A percentile compares a stretch with the other conserved stretches of the same genome.
Conservation (phyloP, 2,113 vertebrate species). For the Pycnonotus jocosus region DNA sequence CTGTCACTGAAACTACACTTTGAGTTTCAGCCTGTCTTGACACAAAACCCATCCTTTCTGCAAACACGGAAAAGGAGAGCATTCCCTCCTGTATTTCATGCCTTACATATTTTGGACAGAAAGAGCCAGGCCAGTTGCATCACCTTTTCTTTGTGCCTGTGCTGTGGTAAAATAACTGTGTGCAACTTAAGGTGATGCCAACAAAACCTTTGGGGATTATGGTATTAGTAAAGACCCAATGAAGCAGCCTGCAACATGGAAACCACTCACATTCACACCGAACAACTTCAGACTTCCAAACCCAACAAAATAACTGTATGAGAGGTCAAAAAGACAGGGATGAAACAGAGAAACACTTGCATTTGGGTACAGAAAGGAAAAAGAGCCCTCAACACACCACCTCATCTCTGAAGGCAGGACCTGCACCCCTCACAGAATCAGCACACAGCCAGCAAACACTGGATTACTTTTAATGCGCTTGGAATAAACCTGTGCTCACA, state of each 20-base stretch:
- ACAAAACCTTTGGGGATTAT: not conserved
- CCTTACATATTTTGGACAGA: not conserved
- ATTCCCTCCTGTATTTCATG: not conserved
- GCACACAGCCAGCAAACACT: not conserved
- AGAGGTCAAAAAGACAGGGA: not conserved
- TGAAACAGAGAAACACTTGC: not conserved
- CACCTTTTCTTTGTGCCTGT: not conserved
- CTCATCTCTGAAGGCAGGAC: not conserved
- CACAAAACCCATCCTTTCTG: not conserved
- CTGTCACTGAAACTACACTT: not conserved
- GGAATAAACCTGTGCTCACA: not conserved
- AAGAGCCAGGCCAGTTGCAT: rapidly evolving
- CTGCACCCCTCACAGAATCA: rapidly evolving
- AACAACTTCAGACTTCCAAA: not conserved
- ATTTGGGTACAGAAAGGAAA: not conserved
- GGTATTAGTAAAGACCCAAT: not conserved
- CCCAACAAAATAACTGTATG: not conserved
- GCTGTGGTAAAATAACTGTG: not conserved
- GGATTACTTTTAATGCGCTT: constrained; percentile 25
- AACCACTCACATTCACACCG: not conserved
- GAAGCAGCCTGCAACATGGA: not conserved
- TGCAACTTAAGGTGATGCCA: not conserved
- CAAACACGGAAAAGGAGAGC: not conserved
- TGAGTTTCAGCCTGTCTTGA: not conserved
- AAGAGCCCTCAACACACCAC: not conserved